These are phyloP conservation scores for Agrenia bidenticulata DNA, from an alignment of 2,888 invertebrate genomes.

Conservation along the genomic window DNA sequence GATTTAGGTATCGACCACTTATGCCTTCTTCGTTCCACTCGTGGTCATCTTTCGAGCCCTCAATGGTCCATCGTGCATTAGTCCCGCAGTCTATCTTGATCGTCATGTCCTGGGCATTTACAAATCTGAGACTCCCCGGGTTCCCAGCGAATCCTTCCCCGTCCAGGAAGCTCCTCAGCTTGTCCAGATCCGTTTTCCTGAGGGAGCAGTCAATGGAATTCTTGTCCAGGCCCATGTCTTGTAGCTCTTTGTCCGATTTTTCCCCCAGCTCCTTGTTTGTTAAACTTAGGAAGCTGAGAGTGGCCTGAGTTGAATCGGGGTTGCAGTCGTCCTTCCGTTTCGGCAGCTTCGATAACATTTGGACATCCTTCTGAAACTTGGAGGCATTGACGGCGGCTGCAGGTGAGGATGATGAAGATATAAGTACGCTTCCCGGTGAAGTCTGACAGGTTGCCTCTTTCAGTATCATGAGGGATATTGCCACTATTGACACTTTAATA, in stretches of 20 bases:
- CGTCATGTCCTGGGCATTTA: slow-evolving; percentile 1
- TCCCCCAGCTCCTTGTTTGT: background rate
- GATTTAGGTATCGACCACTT: background rate
- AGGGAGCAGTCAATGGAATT: background rate
- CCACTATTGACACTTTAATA: too few species aligned
- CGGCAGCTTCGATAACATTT: background rate
- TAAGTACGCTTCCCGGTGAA: too few species aligned
- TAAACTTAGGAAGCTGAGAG: background rate
- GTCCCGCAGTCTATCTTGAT: background rate
- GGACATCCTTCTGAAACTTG: background rate
- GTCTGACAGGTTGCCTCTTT: too few species aligned
- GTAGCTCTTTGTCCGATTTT: background rate
- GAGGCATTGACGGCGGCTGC: background rate
- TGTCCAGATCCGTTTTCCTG: slow-evolving; percentile 9
- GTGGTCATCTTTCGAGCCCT: background rate
- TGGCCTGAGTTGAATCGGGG: background rate
- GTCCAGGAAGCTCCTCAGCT: background rate
- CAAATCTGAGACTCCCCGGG: background rate
- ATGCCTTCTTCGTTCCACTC: background rate
- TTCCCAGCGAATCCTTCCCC: background rate
- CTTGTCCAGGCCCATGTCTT: background rate
- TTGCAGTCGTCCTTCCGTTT: slow-evolving; percentile 9
- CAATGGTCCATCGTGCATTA: background rate
- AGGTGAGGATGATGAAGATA: too few species aligned
- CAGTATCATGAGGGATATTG: too few species aligned